These are phyloP conservation scores for Clarias platycephalus DNA, from an alignment of 2,797 vertebrate species.

Conservation along the genomic window DNA sequence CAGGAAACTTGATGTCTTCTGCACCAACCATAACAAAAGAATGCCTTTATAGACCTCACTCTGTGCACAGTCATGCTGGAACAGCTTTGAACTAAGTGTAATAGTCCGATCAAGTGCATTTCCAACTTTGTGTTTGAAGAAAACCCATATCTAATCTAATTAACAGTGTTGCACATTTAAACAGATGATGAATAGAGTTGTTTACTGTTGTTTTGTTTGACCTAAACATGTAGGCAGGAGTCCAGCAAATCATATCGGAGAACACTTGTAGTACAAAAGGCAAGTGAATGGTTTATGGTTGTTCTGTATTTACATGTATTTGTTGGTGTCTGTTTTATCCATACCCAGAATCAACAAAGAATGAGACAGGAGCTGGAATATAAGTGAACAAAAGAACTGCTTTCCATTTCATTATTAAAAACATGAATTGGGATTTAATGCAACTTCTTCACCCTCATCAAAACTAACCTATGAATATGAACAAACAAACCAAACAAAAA, in stretches of 20 bases:
- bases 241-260: not conserved
- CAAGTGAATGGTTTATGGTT: not conserved
- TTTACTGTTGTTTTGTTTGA: constrained; percentile 10
- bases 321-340: not conserved
- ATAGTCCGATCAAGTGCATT: not conserved
- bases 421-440: not conserved
- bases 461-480: not conserved
- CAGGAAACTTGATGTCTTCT: not conserved
- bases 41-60: not conserved
- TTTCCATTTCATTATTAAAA: not conserved
- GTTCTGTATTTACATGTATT: constrained; percentile 4
- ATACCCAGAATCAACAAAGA: not conserved
- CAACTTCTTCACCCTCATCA: not conserved
- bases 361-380: not conserved
- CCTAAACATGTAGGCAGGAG: constrained; percentile 11
- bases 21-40: not conserved
- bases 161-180: not conserved
- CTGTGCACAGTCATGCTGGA: not conserved
- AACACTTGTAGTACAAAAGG: constrained; percentile 9
- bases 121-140: not conserved
- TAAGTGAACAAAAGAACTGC: too few relatives aligned
- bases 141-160: not conserved
- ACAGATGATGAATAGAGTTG: not conserved
- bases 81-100: not conserved
- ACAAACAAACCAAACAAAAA: not conserved